Evolutionary conservation across 2,888 invertebrate genomes (phyloP), one percentile per base, ranked within the genome.

Genomic region (Aphelenchoides bicaudatus): DNA sequence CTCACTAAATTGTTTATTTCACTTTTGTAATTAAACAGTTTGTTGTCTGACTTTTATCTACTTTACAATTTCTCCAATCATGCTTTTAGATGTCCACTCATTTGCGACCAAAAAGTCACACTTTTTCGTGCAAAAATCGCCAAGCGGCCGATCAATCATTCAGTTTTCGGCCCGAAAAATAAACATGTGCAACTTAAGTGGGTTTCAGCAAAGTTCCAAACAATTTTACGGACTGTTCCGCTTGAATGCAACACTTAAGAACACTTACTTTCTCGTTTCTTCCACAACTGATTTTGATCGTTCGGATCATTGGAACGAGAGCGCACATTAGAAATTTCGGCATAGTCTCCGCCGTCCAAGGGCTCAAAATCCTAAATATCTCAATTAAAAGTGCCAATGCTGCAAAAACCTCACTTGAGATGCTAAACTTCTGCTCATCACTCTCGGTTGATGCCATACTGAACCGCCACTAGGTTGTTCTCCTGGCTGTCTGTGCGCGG

Each of bases 191-290:
- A 8, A 19, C 16, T 43, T 10, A 10, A 10, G 23, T 8, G 8
- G n/a, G 16, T 19, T 43, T n/a, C n/a, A n/a, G n/a, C n/a, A n/a
- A n/a, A 43, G 8, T 43, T 10, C 10, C 46, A 19, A 43, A 43
- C n/a, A 8, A 8, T 43, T 43, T 43, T 43, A 16, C 46, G 16
- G 23, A 43, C 10, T 48, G 30, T 19, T 10, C 13, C 21, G 19
- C 19, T 13, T 10, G 19, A 43, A 10, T 43, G 46, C 37, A n/a
- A n/a, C n/a, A n/a, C n/a, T n/a, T n/a, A n/a, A n/a, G n/a, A 53
- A 10, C 31, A 67, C 72, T 60, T n/a, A 72, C 73, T 70, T 62
- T 73, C 72, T 47, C 72, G 63, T 34, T 68, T 68, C 27, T 58
- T 60, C 58, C 25, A 58, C 43, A 27, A 66, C 47, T 38, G 62